Evolutionary conservation across 2,797 vertebrate genomes (phyloP), one percentile per base, ranked within the genome.

Genomic region (Anableps anableps): DNA sequence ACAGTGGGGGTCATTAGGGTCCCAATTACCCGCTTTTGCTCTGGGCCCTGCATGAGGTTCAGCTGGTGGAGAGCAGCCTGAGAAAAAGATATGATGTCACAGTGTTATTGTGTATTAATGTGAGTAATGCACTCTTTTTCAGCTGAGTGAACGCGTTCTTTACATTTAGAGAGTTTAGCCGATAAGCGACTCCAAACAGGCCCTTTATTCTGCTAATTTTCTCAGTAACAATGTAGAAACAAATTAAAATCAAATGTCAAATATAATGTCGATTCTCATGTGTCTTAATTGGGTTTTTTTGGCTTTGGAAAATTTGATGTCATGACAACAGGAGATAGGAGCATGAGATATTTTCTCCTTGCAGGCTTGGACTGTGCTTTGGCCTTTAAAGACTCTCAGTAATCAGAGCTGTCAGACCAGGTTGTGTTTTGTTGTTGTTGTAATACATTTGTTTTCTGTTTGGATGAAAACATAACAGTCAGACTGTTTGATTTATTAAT

Each of bases 11-110:
- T 77, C 70, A 77, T 66, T 51, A 81, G 36, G 58, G 58, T 60
- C 47, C 75, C 75, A 77, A 77, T 81, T 60, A 81, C 64, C 31
- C 47, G 19, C 29, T 75, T 70, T 73, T 66, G 58, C 80, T 77
- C 19, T 26, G 47, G 75, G 75, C 36, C 36, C n/a, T 19, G 11
- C 36, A 64, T 58, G 53, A 77, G 75, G 80, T 81, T 81, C 62
- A 77, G 43, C 31, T 72, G 68, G 75, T 81, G 68, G 72, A 66
- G 58, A 71, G 74, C 50, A 58, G 79, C 74, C 50, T n/a, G 74
- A 76, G 51, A 76, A 72, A 41, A 29, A 60, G n/a, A 72, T 34
- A 47, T 77, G 47, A 64, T 47, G n/a, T 81, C 75, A 64, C 31
- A 31, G 45, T 11, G 43, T 68, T 68, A 8, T 19, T 41, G 19